Evolutionary conservation across 2,888 invertebrate genomes (phyloP), one percentile per base, ranked within the genome.

Genomic region (Thyatira batis): DNA sequence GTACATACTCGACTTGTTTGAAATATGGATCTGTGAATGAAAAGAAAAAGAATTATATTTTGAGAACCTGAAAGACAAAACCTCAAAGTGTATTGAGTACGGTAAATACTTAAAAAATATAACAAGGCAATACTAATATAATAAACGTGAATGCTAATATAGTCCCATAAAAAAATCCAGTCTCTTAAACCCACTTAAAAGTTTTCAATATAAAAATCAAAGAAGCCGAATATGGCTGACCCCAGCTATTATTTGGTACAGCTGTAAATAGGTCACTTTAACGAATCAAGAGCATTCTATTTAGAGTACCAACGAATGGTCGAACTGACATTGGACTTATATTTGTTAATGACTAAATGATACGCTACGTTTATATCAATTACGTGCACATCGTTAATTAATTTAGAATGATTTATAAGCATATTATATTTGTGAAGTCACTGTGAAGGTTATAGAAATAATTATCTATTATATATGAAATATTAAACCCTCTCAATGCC

Each of bases 231-330:
- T 54, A 54, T 57, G 52, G 48, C 61, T 53, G 49, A 55, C 45
- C 59, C 57, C 55, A 59, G 50, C 48, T 51, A 39, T 39, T 39
- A 52, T 54, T 53, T 27, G 50, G 53, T 56, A 50, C 53, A 39
- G 45, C 52, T 52, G 57, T 65, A 78, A 70, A 71, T 77, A 55
- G 80, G 79, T 76, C 81, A 73, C 67, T 71, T 71, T 78, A 70
- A 71, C 70, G 62, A 76, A 77, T 80, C 83, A 82, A 82, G 82
- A 83, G 62, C 78, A 64, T 58, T 78, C 82, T 83, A 83, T 84
- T 84, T 76, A 54, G 60, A 69, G 66, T 57, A 60, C 67, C 69
- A 71, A 69, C 71, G 63, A 53, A 63, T 39, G 39, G 17, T 2
- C 63, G 27, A 48, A 64, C 63, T 78, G 79, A 71, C 82, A 80